Conservation (phyloP, 2,888 invertebrate species). For the Luperina testacea region DNA sequence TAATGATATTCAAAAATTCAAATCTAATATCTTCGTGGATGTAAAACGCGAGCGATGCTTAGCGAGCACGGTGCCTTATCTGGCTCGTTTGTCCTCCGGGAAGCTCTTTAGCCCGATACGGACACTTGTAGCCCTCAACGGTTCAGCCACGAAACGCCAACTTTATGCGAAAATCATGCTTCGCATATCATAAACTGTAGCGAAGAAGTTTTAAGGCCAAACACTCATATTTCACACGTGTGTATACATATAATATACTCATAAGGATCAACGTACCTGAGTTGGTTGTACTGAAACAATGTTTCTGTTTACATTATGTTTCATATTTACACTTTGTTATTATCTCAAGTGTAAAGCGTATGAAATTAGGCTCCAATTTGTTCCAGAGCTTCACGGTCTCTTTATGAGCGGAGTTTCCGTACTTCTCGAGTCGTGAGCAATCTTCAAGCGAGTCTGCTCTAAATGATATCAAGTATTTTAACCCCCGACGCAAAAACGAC, state of each 20-base stretch:
- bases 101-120: constrained; percentile 82
- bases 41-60: constrained; percentile 53
- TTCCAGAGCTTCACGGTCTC: constrained; percentile 55
- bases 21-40: constrained; percentile 53
- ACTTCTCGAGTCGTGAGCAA: constrained; percentile 25
- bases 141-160: constrained; percentile 63
- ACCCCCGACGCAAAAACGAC: too few relatives aligned
- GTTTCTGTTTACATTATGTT: constrained; percentile 47
- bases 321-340: constrained; percentile 51
- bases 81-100: constrained; percentile 84
- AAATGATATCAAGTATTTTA: constrained; percentile 12
- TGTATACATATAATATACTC: too few relatives aligned
- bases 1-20: constrained; percentile 46
- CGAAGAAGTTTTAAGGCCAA: constrained; percentile 31
- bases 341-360: constrained; percentile 43
- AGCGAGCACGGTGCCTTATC: constrained; percentile 79
- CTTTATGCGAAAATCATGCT: constrained; percentile 59
- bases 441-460: constrained; percentile 19
- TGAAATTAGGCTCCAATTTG: constrained; percentile 54
- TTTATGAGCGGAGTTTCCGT: constrained; percentile 46
- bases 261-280: constrained; percentile 50
- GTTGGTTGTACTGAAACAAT: constrained; percentile 55
- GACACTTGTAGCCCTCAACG: constrained; percentile 69
- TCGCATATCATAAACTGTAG: constrained; percentile 28
- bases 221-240: constrained; percentile 32